Evolutionary conservation across 2,113 vertebrate genomes (phyloP).

Genomic region (Stegastes partitus): DNA sequence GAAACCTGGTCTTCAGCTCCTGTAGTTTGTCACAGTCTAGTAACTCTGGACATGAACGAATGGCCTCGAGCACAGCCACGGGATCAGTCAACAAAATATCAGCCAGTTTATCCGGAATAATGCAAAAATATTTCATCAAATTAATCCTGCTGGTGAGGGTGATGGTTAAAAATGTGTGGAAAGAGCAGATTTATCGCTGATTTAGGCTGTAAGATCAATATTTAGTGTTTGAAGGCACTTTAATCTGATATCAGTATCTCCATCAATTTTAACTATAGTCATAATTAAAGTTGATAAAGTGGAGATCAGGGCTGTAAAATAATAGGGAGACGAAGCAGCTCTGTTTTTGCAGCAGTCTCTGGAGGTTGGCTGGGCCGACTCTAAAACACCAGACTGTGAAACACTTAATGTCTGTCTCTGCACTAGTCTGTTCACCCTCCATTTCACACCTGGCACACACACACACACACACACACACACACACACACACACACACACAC

Average conservation of each 20-base stretch:
- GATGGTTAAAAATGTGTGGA: not conserved
- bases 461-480: not conserved
- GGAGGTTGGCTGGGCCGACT: conserved; percentile 29
- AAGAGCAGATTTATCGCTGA: conserved; percentile 3
- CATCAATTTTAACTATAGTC: conserved; percentile 71
- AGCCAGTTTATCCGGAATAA: not conserved
- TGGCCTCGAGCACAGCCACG: conserved; percentile 17
- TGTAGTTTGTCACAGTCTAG: conserved; percentile 57
- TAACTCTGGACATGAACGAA: conserved; percentile 35
- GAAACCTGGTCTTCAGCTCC: conserved; percentile 51
- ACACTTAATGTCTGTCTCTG: conserved; percentile 71
- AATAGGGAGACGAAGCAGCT: conserved; percentile 34
- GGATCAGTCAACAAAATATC: conserved; percentile 9
- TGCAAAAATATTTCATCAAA: conserved; percentile 1
- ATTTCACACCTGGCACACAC: conserved; percentile 52
- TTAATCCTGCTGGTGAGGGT: not conserved
- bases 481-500: conserved; percentile 8
- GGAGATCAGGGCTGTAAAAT: conserved; percentile 44
- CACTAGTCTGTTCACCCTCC: conserved; percentile 57
- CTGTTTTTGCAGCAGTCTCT: conserved; percentile 40
- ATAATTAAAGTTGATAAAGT: conserved; percentile 66
- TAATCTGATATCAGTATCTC: conserved; percentile 41
- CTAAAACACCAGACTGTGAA: conserved; percentile 74
- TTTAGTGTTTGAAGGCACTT: conserved; percentile 28
- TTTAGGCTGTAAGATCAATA: conserved; percentile 25